Percentiles rank a stretch among this genome's conserved stretches.
Conservation (phyloP, 2,797 vertebrate species). For the Epinephelus malabaricus region DNA sequence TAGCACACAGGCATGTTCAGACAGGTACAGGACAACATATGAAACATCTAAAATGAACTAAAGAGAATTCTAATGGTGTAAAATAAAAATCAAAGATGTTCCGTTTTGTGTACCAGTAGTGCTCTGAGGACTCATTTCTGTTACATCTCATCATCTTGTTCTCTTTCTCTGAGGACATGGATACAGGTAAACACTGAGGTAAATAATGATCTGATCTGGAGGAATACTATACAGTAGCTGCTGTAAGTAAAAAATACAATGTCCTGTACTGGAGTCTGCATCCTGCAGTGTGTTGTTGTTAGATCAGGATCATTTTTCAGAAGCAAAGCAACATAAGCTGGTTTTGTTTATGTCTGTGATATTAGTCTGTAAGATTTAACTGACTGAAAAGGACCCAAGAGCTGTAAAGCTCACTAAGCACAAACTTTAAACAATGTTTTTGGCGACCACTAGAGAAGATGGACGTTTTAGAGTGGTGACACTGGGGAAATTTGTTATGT, state of each 20-base stretch:
- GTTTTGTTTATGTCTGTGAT: constrained; percentile 3
- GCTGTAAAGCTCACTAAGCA: neutral
- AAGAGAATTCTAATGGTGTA: neutral
- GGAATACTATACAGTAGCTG: neutral
- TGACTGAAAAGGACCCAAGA: constrained; percentile 1
- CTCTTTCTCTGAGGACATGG: neutral
- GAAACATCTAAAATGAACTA: neutral
- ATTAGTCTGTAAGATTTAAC: neutral
- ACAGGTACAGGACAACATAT: neutral
- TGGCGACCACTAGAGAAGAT: neutral
- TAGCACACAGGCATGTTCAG: neutral
- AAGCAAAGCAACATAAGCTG: neutral
- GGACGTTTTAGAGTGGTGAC: neutral
- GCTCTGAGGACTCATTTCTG: neutral
- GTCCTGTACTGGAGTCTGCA: neutral
- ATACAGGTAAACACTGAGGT: neutral
- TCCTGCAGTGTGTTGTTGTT: neutral
- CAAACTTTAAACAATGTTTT: neutral
- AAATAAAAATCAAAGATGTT: neutral
- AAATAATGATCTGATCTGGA: neutral
- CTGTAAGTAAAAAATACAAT: neutral
- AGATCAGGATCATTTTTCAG: neutral
- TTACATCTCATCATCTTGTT: neutral
- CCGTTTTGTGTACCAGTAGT: too few relatives aligned
- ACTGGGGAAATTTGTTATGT: neutral